These are phyloP conservation scores for Symphodus melops DNA, from an alignment of 2,113 vertebrate species.

Conservation along the genomic window DNA sequence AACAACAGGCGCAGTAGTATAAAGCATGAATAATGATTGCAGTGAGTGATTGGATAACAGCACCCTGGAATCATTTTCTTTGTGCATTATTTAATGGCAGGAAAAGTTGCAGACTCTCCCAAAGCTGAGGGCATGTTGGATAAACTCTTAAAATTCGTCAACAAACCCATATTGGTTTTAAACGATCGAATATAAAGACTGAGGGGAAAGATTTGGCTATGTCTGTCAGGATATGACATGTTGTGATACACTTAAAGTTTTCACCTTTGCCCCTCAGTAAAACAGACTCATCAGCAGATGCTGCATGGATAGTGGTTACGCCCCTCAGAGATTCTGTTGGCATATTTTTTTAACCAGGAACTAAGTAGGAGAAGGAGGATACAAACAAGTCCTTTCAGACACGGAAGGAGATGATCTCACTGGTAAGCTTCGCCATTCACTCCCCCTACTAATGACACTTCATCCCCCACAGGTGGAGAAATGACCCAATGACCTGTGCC, in stretches of 20 bases:
- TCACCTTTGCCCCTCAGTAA: neutral
- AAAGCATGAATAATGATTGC: constrained; percentile 60
- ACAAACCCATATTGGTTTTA: constrained; percentile 35
- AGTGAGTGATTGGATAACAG: constrained; percentile 55
- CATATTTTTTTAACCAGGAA: constrained; percentile 50
- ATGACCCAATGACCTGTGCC: constrained; percentile 57
- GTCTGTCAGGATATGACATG: neutral
- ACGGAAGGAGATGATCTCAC: constrained; percentile 74
- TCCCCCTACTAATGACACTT: constrained; percentile 25
- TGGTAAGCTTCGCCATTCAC: constrained; percentile 41
- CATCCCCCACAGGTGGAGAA: constrained; percentile 55
- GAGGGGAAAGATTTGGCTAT: constrained; percentile 10
- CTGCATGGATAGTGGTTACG: constrained; percentile 1
- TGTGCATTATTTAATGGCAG: too few species aligned
- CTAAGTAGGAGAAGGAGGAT: constrained; percentile 13
- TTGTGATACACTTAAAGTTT: neutral
- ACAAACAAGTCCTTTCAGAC: constrained; percentile 56
- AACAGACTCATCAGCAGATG: constrained; percentile 6
- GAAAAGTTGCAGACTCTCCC: too few species aligned
- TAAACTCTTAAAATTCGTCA: constrained; percentile 24
- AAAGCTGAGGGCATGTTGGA: constrained; percentile 53
- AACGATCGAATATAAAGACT: constrained; percentile 39
- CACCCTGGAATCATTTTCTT: too few species aligned
- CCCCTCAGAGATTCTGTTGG: constrained; percentile 7
- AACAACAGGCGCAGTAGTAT: constrained; percentile 37